phyloP scores from a whole-genome alignment of 2,888 invertebrate species.

The Chrysolina americana region DNA sequence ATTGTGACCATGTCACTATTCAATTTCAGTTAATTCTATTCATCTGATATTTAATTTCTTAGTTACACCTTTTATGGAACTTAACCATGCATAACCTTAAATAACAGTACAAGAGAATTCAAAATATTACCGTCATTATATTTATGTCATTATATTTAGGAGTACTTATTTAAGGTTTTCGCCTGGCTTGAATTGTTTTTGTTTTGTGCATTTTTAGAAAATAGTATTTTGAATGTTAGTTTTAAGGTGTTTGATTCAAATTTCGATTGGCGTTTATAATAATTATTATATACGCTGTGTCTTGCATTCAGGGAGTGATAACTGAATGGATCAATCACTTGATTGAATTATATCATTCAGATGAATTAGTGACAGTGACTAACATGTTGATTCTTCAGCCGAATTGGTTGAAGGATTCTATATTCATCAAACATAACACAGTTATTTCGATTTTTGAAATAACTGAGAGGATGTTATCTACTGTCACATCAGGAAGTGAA shows the following conservation, averaged over 20 bases:
- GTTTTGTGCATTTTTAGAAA: conserved; percentile 57
- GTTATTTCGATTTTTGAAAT: conserved; percentile 25
- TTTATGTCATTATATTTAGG: no score
- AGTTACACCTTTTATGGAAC: conserved; percentile 38
- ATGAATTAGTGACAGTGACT: background rate
- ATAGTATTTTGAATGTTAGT: conserved; percentile 50
- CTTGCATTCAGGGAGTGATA: background rate
- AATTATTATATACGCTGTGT: conserved; percentile 45
- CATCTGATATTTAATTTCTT: background rate
- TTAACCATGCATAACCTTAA: conserved; percentile 38
- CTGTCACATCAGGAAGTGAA: background rate
- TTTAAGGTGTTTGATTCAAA: conserved; percentile 36
- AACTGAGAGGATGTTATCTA: background rate
- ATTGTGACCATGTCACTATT: background rate
- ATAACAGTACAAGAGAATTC: conserved; percentile 27
- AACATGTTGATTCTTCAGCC: conserved; percentile 18
- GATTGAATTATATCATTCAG: background rate
- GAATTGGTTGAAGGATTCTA: conserved; percentile 19
- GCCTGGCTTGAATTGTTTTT: conserved; percentile 41
- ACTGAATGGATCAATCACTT: conserved; percentile 13
- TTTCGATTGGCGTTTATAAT: conserved; percentile 47
- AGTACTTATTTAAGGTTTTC: conserved; percentile 46
- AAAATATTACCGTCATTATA: background rate
- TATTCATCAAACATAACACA: background rate
- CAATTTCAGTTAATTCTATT: background rate